Evolutionary conservation across 2,113 vertebrate species (phyloP), one percentile per base, ranked within the genome.

Genomic region (Lipophrys pholis): DNA sequence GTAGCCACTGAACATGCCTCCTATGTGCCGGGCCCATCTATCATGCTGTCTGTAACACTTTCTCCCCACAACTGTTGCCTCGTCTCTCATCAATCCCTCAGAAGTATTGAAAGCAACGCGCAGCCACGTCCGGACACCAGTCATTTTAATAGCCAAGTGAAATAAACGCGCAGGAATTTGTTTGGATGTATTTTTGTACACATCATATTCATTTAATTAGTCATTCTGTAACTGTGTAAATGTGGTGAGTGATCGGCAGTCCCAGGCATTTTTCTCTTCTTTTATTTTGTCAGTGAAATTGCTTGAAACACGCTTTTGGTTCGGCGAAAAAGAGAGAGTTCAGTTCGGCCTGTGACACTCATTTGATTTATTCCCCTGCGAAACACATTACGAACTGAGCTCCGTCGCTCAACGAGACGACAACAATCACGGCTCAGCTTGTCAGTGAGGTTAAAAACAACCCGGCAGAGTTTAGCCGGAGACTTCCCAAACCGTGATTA

Each of bases 1-100:
- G 17, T n/a, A 8, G 87, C 82, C 76, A 70, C 50, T 53, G 53
- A 83, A 86, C 83, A 80, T 87, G 71, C 16, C 84, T 81, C 75
- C 70, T 73, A 50, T 15, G 74, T 71, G 74, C 38, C 83, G 81
- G 69, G 8, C 69, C 73, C 82, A 90, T 84, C 83, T 52, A 87
- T 90, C 87, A 83, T 83, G 40, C 80, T 86, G 87, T 78, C 82
- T 73, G 50, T 42, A 3, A 67, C 58, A 52, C 65, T 61, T 45
- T 65, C 53, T 43, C 10, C 11, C 41, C 45, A 30, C 36, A 16
- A 40, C 55, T 16, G 15, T 69, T 49, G 14, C 58, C 55, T 7
- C 16, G 15, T 74, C 76, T 69, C 55, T 82, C 75, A 74, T 83
- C 74, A 56, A 74, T 89, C 78, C 81, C 67, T 60, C 35, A 2